Base-by-base conservation (phyloP, 2,113 vertebrate genomes). In the Phyllostomus hastatus region DNA sequence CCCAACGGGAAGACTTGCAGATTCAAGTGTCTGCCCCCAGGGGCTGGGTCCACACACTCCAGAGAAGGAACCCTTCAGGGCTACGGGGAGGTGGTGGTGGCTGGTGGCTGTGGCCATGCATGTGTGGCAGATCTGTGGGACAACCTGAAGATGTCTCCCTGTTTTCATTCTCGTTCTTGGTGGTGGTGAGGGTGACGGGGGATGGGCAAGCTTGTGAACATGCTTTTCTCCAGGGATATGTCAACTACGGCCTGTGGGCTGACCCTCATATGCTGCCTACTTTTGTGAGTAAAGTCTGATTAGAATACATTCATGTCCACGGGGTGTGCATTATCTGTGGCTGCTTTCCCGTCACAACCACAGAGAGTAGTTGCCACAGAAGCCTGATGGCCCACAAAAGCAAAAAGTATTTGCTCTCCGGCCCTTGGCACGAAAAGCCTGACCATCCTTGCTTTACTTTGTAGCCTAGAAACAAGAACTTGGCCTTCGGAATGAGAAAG, bases 261-360 rank as follows among this genome's bases (percentile, higher is more conserved):
- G 54, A 78, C 19, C 48, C 50, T 57, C 79, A 70, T 35, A 41
- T 7, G 35, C 35, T 38, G 19, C n/a, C 16, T 28, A 8, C 14
- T 70, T 48, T 54, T 50, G 22, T 61, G 69, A 76, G 93, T 76
- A 52, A 75, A 91, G 57, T 70, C 93, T 95, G 90, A 57, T 24
- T 75, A 54, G 54, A n/a, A 54, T 46, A 54, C 38, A 73, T 33
- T n/a, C 43, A 54, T 22, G 41, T 22, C 54, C 69, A 57, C 26
- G 7, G 1, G 1, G 11, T 26, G 33, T 4, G 28, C 22, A 8
- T 24, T 43, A 4, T 7, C 31, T 4, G 35, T 20, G n/a, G 41
- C 16, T 59, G 33, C 57, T 50, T 54, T 82, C 35, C 1, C 1
- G 12, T 7, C 31, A 4, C 8, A 35, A 64, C n/a, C 72, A 8